Evolutionary conservation across 1,140 invertebrate genomes (phyloP), one percentile per base, ranked within the genome.

Genomic region (Phymastichus coffea): DNA sequence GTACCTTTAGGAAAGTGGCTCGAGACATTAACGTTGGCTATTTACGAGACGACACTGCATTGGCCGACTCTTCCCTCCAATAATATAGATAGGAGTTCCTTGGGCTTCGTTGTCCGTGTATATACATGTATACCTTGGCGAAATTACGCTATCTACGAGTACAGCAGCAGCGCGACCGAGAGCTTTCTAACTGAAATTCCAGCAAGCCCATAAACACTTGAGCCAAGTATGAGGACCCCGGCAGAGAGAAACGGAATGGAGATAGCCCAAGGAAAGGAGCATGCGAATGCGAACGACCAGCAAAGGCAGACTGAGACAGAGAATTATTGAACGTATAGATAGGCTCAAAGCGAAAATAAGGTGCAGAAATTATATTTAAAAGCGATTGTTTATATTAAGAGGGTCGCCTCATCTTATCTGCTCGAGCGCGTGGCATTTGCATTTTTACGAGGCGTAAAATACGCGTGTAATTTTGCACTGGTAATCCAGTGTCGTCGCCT

Each of bases 171-270:
- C 44, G 23, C 4, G 43, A 10, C 25, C 44, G 22, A 48, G 46
- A 26, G 19, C 8, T 48, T n/a, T 61, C 55, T 54, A 59, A 59
- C 60, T 58, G 51, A 57, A 63, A 65, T 65, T 63, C 64, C 64
- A 60, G 25, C 22, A 22, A 20, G 52, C 48, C 51, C 41, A 57
- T 65, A 65, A 65, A 63, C 52, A 63, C 41, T 41, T 22, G 51
- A 56, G 46, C 12, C 52, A 43, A 47, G 47, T 62, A 46, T 15
- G 40, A 57, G 46, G 25, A 8, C 26, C 25, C 17, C 48, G 37
- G 7, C 26, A 1, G 33, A 28, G 44, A 47, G 33, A 19, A 33
- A 15, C 43, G 30, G 17, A 37, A 28, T 40, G 30, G 41, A 55
- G 51, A 53, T 28, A 35, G 20, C 20, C 14, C 9, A 2, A 6